Conservation (phyloP, 2,797 vertebrate genomes). For the Siniperca obscura region DNA sequence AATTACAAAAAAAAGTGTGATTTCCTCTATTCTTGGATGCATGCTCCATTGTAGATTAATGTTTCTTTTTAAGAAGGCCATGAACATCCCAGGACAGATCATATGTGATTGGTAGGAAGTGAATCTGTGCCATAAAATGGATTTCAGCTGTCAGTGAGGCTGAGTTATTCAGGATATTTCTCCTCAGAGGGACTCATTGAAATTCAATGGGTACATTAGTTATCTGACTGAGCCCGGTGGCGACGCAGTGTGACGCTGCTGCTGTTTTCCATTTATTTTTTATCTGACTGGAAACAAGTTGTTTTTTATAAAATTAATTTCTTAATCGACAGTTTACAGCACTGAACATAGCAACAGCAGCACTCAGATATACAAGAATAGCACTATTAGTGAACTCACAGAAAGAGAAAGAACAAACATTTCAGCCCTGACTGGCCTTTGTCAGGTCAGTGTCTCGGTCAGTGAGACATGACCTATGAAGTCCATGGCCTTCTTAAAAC, state of each 20-base stretch:
- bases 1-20: not conserved
- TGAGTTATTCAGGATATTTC: constrained; percentile 65
- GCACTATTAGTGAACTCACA: not conserved
- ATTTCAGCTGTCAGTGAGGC: constrained; percentile 50
- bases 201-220: constrained; percentile 72
- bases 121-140: constrained; percentile 54
- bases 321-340: constrained; percentile 54
- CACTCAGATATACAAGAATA: constrained; percentile 14
- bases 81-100: constrained; percentile 54
- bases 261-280: constrained; percentile 66
- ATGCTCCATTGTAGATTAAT: constrained; percentile 25
- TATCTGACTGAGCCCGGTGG: constrained; percentile 64
- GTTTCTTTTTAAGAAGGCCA: constrained; percentile 48
- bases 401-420: not conserved
- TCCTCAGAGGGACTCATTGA: constrained; percentile 70
- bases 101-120: constrained; percentile 49
- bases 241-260: constrained; percentile 47
- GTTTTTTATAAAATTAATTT: constrained; percentile 58
- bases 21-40: not conserved
- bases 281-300: constrained; percentile 67
- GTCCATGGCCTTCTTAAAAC: constrained; percentile 25
- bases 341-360: not conserved
- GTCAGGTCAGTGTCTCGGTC: constrained; percentile 3
- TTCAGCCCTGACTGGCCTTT: not conserved
- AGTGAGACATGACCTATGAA: constrained; percentile 3